Evolutionary conservation across 2,888 invertebrate genomes (phyloP).

Genomic region (Desoria tigrina): DNA sequence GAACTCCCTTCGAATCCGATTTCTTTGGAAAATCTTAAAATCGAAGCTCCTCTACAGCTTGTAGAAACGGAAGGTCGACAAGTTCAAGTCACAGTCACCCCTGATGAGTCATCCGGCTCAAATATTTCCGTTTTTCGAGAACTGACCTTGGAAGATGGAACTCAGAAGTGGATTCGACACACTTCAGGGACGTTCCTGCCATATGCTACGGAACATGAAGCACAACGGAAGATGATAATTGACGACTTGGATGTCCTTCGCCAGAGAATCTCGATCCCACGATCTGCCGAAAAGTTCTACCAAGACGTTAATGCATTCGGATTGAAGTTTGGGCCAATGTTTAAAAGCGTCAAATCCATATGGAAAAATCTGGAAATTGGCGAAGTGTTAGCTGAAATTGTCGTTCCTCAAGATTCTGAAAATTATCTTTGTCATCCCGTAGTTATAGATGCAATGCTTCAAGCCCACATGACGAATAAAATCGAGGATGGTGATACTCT

Average conservation of each 20-base stretch:
- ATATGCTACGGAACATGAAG: neutral
- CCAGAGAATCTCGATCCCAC: neutral
- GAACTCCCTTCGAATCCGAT: slow-evolving; percentile 8
- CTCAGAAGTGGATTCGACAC: slow-evolving; percentile 22
- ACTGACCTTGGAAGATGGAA: neutral
- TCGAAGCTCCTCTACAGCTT: slow-evolving; percentile 20
- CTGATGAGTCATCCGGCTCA: neutral
- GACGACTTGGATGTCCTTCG: neutral
- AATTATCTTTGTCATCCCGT: slow-evolving; percentile 8
- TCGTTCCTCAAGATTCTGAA: neutral
- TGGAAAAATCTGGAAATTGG: slow-evolving; percentile 18
- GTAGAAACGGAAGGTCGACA: slow-evolving; percentile 8
- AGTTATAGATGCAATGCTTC: neutral
- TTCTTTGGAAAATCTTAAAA: slow-evolving; percentile 22
- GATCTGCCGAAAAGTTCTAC: slow-evolving; percentile 25
- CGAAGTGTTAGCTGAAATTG: slow-evolving; percentile 21
- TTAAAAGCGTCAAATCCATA: slow-evolving; percentile 14
- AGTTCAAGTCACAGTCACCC: slow-evolving; percentile 18
- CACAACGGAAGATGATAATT: neutral
- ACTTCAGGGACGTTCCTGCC: slow-evolving; percentile 15
- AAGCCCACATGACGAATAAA: neutral
- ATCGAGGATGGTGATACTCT: slow-evolving; percentile 6
- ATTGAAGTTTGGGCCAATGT: slow-evolving; percentile 35
- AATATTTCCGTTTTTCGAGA: neutral
- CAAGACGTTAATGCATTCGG: slow-evolving; percentile 25